phyloP scores from a whole-genome alignment of 2,888 invertebrate genomes.

The Anticlea derivata region DNA sequence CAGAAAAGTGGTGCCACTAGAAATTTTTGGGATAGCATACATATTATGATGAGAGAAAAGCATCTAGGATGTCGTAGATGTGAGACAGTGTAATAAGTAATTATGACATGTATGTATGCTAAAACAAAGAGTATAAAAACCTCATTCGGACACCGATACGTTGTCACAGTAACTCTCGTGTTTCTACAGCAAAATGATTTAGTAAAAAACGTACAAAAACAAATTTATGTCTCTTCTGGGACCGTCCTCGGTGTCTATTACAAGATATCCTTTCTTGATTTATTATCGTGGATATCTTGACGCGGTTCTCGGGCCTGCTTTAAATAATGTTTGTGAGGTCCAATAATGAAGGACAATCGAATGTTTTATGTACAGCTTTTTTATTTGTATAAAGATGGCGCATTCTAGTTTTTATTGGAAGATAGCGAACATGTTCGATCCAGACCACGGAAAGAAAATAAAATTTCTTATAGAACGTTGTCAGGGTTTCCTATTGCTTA shows the following conservation, averaged over 20 bases:
- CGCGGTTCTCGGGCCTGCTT: constrained; percentile 47
- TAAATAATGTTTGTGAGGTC: constrained; percentile 59
- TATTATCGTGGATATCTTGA: constrained; percentile 69
- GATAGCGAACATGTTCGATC: constrained; percentile 7
- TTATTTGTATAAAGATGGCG: constrained; percentile 29
- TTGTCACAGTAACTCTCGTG: constrained; percentile 40
- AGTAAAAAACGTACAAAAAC: constrained; percentile 73
- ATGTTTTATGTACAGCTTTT: constrained; percentile 23
- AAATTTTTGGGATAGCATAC: too few species aligned
- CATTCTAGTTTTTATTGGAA: constrained; percentile 22
- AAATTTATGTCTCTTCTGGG: constrained; percentile 76
- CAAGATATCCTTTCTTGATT: constrained; percentile 78
- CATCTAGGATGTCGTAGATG: too few species aligned
- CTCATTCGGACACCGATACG: constrained; percentile 54
- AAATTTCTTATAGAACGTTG: background rate
- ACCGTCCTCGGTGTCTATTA: constrained; percentile 73
- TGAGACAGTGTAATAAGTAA: too few species aligned
- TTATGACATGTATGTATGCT: background rate
- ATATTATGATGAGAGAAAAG: too few species aligned
- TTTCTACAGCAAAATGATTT: constrained; percentile 68
- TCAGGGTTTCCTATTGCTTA: too few species aligned
- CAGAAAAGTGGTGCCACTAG: too few species aligned
- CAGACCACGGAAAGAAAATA: background rate
- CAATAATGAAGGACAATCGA: constrained; percentile 54
- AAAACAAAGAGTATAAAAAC: constrained; percentile 46